Percentiles rank a stretch among this genome's conserved stretches.
phyloP scores from a whole-genome alignment of 2,113 vertebrate genomes.

The Siphamia tubifer region DNA sequence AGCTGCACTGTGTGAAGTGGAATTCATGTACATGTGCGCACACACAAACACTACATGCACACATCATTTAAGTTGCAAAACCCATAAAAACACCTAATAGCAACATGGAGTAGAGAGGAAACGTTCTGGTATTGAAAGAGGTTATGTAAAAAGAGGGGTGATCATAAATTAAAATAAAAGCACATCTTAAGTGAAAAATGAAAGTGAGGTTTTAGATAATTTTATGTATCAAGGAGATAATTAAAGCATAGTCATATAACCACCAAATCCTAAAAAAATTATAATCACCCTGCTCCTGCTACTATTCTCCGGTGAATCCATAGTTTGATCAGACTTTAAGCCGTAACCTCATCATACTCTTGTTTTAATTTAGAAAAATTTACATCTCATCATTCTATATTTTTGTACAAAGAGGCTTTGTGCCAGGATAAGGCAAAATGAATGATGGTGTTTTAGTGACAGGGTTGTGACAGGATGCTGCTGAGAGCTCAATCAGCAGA shows the following conservation, averaged over 20 bases:
- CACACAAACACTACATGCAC: slow-evolving; percentile 4
- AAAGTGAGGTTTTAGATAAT: background rate
- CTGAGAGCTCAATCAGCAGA: slow-evolving; percentile 70
- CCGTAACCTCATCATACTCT: no score
- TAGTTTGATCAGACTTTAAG: background rate
- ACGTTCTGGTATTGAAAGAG: slow-evolving; percentile 32
- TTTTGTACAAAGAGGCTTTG: background rate
- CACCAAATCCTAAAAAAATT: background rate
- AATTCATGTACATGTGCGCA: slow-evolving; percentile 1
- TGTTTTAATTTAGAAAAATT: slow-evolving; percentile 15
- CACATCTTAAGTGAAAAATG: background rate
- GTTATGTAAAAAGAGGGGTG: slow-evolving; percentile 11
- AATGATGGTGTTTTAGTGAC: slow-evolving; percentile 46
- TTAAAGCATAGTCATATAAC: background rate
- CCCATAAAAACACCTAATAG: slow-evolving; percentile 35
- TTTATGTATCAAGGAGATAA: background rate
- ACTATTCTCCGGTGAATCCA: background rate
- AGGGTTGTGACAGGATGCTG: slow-evolving; percentile 37
- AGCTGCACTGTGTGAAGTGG: slow-evolving; percentile 54
- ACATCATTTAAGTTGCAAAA: slow-evolving; percentile 32
- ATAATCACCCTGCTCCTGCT: background rate
- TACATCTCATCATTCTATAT: slow-evolving; percentile 48
- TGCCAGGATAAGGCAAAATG: slow-evolving; percentile 5
- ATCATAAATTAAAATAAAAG: slow-evolving; percentile 37
- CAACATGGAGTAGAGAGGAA: slow-evolving; percentile 13